Percentiles rank a stretch among this genome's conserved stretches.
Conservation (phyloP, 2,888 invertebrate species). For the Eugnorisma glareosa region DNA sequence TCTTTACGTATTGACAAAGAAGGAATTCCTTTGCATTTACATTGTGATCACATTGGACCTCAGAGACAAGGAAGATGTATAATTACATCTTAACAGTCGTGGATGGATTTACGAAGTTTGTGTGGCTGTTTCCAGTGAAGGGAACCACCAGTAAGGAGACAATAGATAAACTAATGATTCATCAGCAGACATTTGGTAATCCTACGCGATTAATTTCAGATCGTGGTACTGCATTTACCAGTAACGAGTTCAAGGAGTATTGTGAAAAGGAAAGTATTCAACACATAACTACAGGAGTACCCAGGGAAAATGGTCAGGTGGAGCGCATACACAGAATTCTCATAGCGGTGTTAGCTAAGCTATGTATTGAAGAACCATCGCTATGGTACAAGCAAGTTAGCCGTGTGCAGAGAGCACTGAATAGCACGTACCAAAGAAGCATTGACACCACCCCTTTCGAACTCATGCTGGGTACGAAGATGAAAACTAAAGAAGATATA, state of each 20-base stretch:
- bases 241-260: constrained; percentile 5
- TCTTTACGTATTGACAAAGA: too few species aligned
- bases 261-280: background rate
- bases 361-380: background rate
- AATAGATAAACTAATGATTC: background rate
- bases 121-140: constrained; percentile 75
- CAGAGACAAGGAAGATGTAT: too few species aligned
- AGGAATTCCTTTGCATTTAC: too few species aligned
- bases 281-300: constrained; percentile 1
- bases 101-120: constrained; percentile 71
- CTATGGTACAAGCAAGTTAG: constrained; percentile 3
- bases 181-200: constrained; percentile 9
- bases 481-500: background rate
- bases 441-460: constrained; percentile 53
- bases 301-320: background rate
- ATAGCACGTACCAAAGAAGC: constrained; percentile 22
- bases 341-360: background rate
- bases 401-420: background rate
- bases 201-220: constrained; percentile 5
- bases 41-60: too few species aligned
- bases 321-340: background rate
- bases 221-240: constrained; percentile 10
- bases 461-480: background rate
- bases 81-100: too few species aligned
- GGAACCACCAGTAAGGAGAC: constrained; percentile 46